Evolutionary conservation across 1,140 invertebrate genomes (phyloP), one percentile per base, ranked within the genome.

Genomic region (Globodera ellingtonae): DNA sequence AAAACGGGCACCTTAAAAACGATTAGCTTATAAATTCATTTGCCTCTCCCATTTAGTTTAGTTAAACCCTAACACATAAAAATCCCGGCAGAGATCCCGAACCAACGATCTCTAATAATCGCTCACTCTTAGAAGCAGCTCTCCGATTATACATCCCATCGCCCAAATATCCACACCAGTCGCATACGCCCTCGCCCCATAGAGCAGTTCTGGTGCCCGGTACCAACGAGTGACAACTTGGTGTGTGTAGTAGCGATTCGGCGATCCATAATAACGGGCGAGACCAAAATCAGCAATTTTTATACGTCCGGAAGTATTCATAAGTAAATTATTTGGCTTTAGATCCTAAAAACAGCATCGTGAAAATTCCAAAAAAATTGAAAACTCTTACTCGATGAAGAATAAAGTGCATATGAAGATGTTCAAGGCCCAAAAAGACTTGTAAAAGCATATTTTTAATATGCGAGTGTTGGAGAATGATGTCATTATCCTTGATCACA

Each of bases 261-360:
- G 98, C 2, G 97, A 98, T 5, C 96, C 97, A 92, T 93, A 99
- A 88, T 94, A 94, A 89, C 97, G 97, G 1, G 98, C 98, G 77
- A 99, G 91, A 88, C 97, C 97, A 93, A 99, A 99, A 93, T 99
- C 97, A 83, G 95, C 96, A 69, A 98, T 94, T 91, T 98, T 99
- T 0, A 99, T 90, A 18, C 98, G 91, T 4, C 98, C 98, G 87
- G 94, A 92, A 72, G 93, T 92, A 91, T 98, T 96, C 7, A 99
- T 94, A 4, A 99, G 90, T 84, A 99, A 93, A 92, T 99, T 99
- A 90, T 99, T 99, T 10, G 98, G 98, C 90, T 99, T 99, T 78
- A 99, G 92, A 93, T 99, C 98, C 92, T 93, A 83, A 69, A 90
- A 81, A 85, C 74, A 84, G 50, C 50, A 24, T 67, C 13, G 35